phyloP scores from a whole-genome alignment of 2,113 vertebrate genomes.

The Micronycteris hirsuta region DNA sequence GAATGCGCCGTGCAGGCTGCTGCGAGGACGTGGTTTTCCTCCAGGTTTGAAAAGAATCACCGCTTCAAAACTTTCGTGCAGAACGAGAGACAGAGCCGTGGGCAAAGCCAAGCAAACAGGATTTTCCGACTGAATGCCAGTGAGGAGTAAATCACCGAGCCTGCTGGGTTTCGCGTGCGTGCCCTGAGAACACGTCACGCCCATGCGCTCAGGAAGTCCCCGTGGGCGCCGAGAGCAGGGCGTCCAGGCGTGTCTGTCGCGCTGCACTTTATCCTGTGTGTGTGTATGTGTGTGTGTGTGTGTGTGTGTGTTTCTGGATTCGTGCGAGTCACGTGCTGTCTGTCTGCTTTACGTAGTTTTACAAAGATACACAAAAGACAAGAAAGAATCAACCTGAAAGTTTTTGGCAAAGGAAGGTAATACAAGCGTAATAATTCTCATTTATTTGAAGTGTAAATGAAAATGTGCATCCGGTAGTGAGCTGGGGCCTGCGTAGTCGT shows the following conservation, averaged over 20 bases:
- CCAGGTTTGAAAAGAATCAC: slow-evolving; percentile 38
- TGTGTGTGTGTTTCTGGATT: slow-evolving; percentile 68
- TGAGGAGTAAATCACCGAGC: slow-evolving; percentile 3
- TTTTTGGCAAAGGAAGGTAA: slow-evolving; percentile 1
- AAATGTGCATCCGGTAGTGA: slow-evolving; percentile 23
- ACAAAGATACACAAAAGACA: slow-evolving; percentile 65
- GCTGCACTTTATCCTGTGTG: slow-evolving; percentile 82
- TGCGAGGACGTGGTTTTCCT: slow-evolving; percentile 7
- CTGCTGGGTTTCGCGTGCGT: slow-evolving; percentile 10
- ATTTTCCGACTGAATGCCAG: background rate
- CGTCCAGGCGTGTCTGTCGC: slow-evolving; percentile 77
- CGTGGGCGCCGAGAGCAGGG: slow-evolving; percentile 66
- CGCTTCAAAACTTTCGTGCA: slow-evolving; percentile 44
- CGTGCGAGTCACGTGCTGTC: slow-evolving; percentile 76
- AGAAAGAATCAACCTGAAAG: slow-evolving; percentile 62
- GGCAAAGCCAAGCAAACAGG: slow-evolving; percentile 33
- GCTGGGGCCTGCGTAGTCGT: background rate
- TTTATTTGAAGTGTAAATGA: slow-evolving; percentile 54
- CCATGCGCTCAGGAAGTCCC: slow-evolving; percentile 56
- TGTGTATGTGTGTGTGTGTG: slow-evolving; percentile 72
- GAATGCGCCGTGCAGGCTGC: background rate
- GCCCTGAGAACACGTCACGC: slow-evolving; percentile 22
- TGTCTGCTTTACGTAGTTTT: slow-evolving; percentile 70
- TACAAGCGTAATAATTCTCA: slow-evolving; percentile 32
- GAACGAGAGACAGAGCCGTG: slow-evolving; percentile 6